Percentiles rank a stretch among this genome's conserved stretches.
These are phyloP conservation scores for Callosobruchus maculatus DNA, from an alignment of 2,888 invertebrate genomes.

Conservation along the genomic window DNA sequence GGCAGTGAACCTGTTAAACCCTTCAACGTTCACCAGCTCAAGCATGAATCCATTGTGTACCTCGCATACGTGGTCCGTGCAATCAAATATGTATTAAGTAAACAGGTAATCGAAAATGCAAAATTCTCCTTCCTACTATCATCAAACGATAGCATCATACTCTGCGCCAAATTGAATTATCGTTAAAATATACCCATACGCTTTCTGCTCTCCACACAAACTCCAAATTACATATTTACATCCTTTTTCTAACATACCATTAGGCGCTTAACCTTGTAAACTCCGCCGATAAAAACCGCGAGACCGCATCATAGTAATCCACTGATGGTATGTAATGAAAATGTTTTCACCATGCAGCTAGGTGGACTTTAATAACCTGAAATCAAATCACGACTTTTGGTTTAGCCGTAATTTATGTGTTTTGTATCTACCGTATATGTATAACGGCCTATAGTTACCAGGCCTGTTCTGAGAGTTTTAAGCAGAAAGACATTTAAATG, in stretches of 20 bases:
- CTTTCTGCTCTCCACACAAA: slow-evolving; percentile 1
- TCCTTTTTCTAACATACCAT: slow-evolving; percentile 10
- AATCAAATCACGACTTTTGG: slow-evolving; percentile 23
- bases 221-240: slow-evolving; percentile 1
- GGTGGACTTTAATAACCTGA: slow-evolving; percentile 18
- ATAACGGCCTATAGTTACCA: neutral
- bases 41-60: too few species aligned
- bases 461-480: neutral
- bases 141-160: neutral
- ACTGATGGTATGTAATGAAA: slow-evolving; percentile 17
- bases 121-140: neutral
- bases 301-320: slow-evolving; percentile 9
- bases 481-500: neutral
- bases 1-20: too few species aligned
- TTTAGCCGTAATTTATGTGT: slow-evolving; percentile 19
- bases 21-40: too few species aligned
- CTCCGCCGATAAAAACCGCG: slow-evolving; percentile 5
- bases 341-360: slow-evolving; percentile 18
- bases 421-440: slow-evolving; percentile 1
- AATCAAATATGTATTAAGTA: neutral
- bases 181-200: neutral
- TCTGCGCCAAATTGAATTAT: neutral
- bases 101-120: neutral
- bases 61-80: neutral
- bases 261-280: slow-evolving; percentile 13